These are phyloP conservation scores for Blera fallax DNA, from an alignment of 2,888 invertebrate genomes.

Conservation along the genomic window DNA sequence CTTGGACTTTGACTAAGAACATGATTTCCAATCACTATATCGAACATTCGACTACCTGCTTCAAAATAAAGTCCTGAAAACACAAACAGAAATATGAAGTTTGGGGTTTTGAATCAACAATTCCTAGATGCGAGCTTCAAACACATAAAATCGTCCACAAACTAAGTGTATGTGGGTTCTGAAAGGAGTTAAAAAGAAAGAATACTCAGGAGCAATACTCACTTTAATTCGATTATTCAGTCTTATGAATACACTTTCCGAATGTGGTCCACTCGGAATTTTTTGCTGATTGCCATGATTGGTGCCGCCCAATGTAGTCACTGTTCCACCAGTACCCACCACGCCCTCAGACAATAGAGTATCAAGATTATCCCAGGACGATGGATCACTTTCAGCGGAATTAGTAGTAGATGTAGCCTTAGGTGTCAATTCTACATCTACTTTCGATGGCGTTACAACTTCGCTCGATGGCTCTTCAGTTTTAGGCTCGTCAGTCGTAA, in stretches of 20 bases:
- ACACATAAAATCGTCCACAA: too few relatives aligned
- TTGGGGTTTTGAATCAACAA: too few relatives aligned
- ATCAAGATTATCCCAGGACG: conserved; percentile 79
- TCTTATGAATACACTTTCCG: conserved; percentile 97
- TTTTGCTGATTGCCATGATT: conserved; percentile 76
- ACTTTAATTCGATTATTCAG: conserved; percentile 98
- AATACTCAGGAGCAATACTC: conserved; percentile 75
- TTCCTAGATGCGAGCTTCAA: too few relatives aligned
- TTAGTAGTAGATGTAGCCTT: conserved; percentile 1
- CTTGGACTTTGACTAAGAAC: too few relatives aligned
- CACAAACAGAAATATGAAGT: too few relatives aligned
- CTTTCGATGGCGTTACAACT: conserved; percentile 40
- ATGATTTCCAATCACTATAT: too few relatives aligned
- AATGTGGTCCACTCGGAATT: conserved; percentile 83
- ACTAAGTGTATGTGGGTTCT: too few relatives aligned
- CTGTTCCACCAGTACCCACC: conserved; percentile 34
- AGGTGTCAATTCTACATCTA: conserved; percentile 17
- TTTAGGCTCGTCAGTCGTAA: conserved; percentile 31
- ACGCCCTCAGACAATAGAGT: conserved; percentile 76
- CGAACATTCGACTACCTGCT: too few relatives aligned
- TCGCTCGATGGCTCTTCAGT: conserved; percentile 50
- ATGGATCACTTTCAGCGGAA: conserved; percentile 71
- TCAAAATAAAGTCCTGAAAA: too few relatives aligned
- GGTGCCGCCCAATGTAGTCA: conserved; percentile 65
- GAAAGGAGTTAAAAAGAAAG: too few relatives aligned